These are phyloP conservation scores for Hipparchia semele DNA, from an alignment of 2,888 invertebrate genomes.

Conservation along the genomic window DNA sequence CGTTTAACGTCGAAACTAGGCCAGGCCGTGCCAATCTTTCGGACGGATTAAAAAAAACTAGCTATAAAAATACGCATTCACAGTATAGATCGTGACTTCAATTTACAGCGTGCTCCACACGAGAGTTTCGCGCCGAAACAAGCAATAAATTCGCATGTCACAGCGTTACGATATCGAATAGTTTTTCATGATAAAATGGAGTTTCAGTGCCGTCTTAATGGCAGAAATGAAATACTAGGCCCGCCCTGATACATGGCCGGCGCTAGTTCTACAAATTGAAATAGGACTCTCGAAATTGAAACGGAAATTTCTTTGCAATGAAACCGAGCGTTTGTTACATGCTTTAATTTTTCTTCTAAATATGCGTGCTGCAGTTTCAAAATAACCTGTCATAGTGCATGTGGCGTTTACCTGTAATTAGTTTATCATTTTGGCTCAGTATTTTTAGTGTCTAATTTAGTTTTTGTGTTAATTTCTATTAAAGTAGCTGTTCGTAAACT, in stretches of 20 bases:
- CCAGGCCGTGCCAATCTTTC: conserved; percentile 12
- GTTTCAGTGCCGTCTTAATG: conserved; percentile 55
- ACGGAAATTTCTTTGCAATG: conserved; percentile 29
- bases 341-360: conserved; percentile 2
- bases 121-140: conserved; percentile 45
- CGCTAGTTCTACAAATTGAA: conserved; percentile 42
- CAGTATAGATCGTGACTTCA: conserved; percentile 32
- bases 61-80: conserved; percentile 14
- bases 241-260: conserved; percentile 47
- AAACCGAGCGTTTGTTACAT: conserved; percentile 12
- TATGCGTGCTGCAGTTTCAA: background rate
- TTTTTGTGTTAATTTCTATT: no score
- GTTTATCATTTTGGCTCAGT: no score
- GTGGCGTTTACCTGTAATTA: no score
- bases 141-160: conserved; percentile 49
- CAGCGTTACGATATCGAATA: conserved; percentile 51
- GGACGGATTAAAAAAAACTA: conserved; percentile 11
- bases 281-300: conserved; percentile 42
- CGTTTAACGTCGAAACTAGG: conserved; percentile 12
- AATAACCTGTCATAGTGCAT: no score
- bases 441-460: no score
- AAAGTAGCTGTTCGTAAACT: no score
- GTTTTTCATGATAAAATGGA: conserved; percentile 56
- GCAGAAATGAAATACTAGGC: conserved; percentile 52
- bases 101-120: conserved; percentile 40